These are phyloP conservation scores for Ernsta delagoae DNA, from an alignment of 2,888 invertebrate species.

Conservation along the genomic window DNA sequence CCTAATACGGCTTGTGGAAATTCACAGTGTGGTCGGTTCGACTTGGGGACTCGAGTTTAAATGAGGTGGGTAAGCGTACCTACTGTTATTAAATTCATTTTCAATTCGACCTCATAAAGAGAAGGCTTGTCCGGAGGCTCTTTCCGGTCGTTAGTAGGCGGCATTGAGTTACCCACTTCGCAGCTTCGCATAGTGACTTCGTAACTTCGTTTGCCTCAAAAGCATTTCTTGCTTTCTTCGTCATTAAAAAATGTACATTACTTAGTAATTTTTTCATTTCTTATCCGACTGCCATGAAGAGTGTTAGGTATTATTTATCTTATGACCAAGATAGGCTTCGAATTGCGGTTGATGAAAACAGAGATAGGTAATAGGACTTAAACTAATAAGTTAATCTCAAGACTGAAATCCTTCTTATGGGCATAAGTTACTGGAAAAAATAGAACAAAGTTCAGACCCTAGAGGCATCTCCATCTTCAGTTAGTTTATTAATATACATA, in stretches of 20 bases:
- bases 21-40: not conserved
- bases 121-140: slow-evolving; percentile 8
- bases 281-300: not conserved
- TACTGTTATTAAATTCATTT: slow-evolving; percentile 6
- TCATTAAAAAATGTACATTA: not conserved
- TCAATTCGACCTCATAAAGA: slow-evolving; percentile 14
- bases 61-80: not conserved
- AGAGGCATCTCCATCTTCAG: too few species aligned
- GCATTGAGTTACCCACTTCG: slow-evolving; percentile 24
- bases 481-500: too few species aligned
- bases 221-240: not conserved
- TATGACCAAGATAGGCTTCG: too few species aligned
- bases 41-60: not conserved
- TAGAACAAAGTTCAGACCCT: too few species aligned
- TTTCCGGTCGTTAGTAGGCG: slow-evolving; percentile 18
- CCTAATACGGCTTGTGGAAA: too few species aligned
- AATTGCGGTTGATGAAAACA: too few species aligned
- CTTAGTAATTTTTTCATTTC: not conserved
- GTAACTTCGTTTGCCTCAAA: slow-evolving; percentile 9
- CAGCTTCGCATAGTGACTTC: not conserved
- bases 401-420: too few species aligned
- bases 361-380: too few species aligned
- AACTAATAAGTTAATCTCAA: too few species aligned
- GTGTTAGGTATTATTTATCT: too few species aligned
- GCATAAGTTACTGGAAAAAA: too few species aligned